Percentiles rank a stretch among this genome's conserved stretches.
Conservation (phyloP, 2,797 vertebrate genomes). For the Erethizon dorsatum region DNA sequence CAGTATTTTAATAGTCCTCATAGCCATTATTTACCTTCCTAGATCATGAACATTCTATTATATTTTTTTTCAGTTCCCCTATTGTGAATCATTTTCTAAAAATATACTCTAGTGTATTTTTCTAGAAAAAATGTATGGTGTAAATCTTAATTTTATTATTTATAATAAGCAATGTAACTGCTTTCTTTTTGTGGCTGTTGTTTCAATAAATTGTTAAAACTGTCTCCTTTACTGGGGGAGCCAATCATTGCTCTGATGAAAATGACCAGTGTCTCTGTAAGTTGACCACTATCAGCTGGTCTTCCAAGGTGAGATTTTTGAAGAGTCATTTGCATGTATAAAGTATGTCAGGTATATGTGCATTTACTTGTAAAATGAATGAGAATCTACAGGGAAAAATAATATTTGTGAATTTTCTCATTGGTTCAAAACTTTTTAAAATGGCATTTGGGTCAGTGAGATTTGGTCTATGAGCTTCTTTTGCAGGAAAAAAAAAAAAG, state of each 20-base stretch:
- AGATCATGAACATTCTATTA: neutral
- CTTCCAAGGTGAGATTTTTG: neutral
- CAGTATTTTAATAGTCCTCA: neutral
- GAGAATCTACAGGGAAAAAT: neutral
- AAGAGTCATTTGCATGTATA: neutral
- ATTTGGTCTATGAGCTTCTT: neutral
- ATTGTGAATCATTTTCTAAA: neutral
- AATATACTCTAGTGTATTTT: neutral
- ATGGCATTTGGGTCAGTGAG: neutral
- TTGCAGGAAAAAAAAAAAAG: neutral
- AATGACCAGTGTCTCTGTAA: neutral
- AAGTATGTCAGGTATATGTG: neutral
- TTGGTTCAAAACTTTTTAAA: conserved; percentile 23
- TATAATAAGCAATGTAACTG: neutral
- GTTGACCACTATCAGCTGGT: neutral
- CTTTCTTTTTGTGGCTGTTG: conserved; percentile 11
- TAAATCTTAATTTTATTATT: neutral
- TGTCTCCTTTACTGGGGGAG: neutral
- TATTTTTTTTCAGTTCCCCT: neutral
- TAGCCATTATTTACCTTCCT: neutral
- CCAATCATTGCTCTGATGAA: neutral
- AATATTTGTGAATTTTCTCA: neutral
- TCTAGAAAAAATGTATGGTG: neutral
- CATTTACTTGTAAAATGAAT: neutral
- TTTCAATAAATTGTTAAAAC: neutral